Evolutionary conservation across 2,888 invertebrate species (phyloP), one percentile per base, ranked within the genome.

Genomic region (Drosophila setosimentum): DNA sequence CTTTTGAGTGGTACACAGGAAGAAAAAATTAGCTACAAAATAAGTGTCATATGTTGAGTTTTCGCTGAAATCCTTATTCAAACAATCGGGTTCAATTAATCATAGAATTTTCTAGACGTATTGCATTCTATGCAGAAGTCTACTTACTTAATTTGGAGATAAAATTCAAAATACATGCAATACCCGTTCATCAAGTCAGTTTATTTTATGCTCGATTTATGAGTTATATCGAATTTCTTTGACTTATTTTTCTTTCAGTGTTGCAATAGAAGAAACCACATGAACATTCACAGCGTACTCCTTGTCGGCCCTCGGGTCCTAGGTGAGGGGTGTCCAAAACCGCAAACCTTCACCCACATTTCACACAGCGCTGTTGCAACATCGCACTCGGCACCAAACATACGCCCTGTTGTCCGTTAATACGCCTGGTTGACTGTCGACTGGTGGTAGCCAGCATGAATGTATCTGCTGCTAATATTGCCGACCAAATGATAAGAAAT

Each of bases 391-490:
- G 64, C 68, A 79, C 53, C 70, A 68, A 58, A 64, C 82, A 80
- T 77, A 67, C 87, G 80, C 63, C 70, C 68, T 32, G 69, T 70
- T 51, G 10, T 48, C 57, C 68, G 68, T 60, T 68, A 70, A 64
- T 63, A 35, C 66, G 78, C 51, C 74, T 68, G 66, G 37, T 29
- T 55, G 55, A 55, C n/a, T 27, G 45, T 8, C 45, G 21, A 24
- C 45, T 45, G 45, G 55, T 27, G 55, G 68, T 70, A 76, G 68
- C 61, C 73, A 68, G 76, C 87, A 90, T 87, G 90, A 89, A 87
- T 90, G 89, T 90, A 87, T 89, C 83, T 75, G 87, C 89, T 78
- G 87, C 87, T 90, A 89, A 90, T 90, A 83, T 90, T 70, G 73
- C 68, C 77, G 66, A 77, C 59, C 75, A 77, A 87, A 88, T 78